Base-by-base conservation (phyloP, 2,797 vertebrate genomes). In the Propithecus deckenii region DNA sequence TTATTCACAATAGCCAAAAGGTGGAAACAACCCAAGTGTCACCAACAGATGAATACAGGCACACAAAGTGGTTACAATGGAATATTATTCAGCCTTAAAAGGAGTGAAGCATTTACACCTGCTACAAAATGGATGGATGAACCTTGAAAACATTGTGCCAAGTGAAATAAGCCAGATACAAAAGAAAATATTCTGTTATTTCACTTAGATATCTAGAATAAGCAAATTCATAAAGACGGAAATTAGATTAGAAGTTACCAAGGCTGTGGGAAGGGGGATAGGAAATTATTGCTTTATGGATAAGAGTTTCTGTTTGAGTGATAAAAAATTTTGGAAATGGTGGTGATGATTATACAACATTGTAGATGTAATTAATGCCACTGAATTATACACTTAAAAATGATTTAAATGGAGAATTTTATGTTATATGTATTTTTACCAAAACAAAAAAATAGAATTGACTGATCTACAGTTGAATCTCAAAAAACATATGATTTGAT, bases 11-110 rank as follows among this genome's bases (percentile, higher is more conserved):
- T 61, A 69, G 59, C 3, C 22, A 50, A 52, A 91, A 69, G 4
- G 55, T 17, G 12, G 30, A 79, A 74, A 79, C n/a, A 84, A 50
- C 35, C 55, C 30, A 61, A 80, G 28, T 23, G 7, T 88, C 48
- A 65, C 25, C 83, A 67, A 74, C 14, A 84, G 41, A 65, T 72
- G 35, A 95, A 74, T 78, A 15, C 74, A 85, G 28, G 13, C 55
- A 67, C 32, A 79, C 78, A 96, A 55, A 50, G 5, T 69, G 46
- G 8, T 17, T 43, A 9, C 22, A 74, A n/a, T 3, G 46, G 67
- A 91, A 67, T 89, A 86, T 59, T 65, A 83, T 76, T 75, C 35
- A 86, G 59, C 10, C 57, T 88, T 95, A 32, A 69, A 91, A 91
- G 9, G 7, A 91, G 28, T 35, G 4, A 59, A 59, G 52, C 20